A percentile compares a stretch with the other conserved stretches of the same genome.
phyloP scores from a whole-genome alignment of 2,888 invertebrate species.

The Cephus pygmeus region DNA sequence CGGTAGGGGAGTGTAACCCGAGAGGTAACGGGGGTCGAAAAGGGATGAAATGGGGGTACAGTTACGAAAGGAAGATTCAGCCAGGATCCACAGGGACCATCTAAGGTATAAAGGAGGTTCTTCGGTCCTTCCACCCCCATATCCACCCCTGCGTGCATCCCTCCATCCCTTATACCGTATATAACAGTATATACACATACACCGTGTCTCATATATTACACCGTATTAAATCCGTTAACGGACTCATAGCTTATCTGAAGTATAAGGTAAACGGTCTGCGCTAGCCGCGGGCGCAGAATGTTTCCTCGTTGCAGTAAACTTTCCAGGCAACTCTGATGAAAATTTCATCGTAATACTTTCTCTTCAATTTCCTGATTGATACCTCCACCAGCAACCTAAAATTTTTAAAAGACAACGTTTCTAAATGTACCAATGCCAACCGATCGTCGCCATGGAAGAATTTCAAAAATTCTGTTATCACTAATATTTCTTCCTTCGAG shows the following conservation, averaged over 20 bases:
- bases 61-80: conserved; percentile 57
- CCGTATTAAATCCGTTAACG: conserved; percentile 46
- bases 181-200: neutral
- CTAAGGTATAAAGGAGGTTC: conserved; percentile 60
- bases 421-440: neutral
- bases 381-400: neutral
- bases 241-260: conserved; percentile 24
- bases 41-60: conserved; percentile 46
- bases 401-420: neutral
- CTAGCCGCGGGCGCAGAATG: neutral
- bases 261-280: conserved; percentile 2
- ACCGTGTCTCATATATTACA: conserved; percentile 42
- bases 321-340: conserved; percentile 1
- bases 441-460: neutral
- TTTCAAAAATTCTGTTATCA: neutral
- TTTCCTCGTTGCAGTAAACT: neutral
- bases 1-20: conserved; percentile 26
- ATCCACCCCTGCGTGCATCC: conserved; percentile 21
- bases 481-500: neutral
- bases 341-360: neutral
- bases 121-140: conserved; percentile 50
- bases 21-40: conserved; percentile 27
- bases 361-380: neutral
- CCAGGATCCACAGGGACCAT: conserved; percentile 59
- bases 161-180: conserved; percentile 23